These are phyloP conservation scores for Myripristis murdjan DNA, from an alignment of 2,797 vertebrate genomes.

Conservation along the genomic window DNA sequence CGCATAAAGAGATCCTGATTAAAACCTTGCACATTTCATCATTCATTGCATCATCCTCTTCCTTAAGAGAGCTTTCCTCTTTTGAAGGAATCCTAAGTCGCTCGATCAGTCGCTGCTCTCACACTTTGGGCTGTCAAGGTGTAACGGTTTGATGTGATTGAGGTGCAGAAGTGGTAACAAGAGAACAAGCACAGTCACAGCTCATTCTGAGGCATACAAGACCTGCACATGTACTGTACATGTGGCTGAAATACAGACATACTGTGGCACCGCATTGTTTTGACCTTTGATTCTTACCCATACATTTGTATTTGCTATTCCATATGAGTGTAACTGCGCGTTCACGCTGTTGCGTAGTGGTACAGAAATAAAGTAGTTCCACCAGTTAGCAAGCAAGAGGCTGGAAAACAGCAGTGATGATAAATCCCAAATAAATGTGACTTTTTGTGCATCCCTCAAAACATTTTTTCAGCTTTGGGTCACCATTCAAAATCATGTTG, in stretches of 20 bases:
- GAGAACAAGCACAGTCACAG: constrained; percentile 32
- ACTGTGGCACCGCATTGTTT: too few species aligned
- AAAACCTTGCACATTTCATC: constrained; percentile 65
- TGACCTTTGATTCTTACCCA: too few species aligned
- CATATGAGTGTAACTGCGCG: too few species aligned
- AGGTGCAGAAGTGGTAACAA: constrained; percentile 30
- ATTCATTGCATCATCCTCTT: constrained; percentile 12
- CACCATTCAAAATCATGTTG: too few species aligned
- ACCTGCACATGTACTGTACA: constrained; percentile 22
- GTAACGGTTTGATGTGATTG: constrained; percentile 30
- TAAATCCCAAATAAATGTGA: too few species aligned
- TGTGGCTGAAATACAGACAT: constrained; percentile 3
- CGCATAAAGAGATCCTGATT: constrained; percentile 59
- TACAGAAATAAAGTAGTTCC: too few species aligned
- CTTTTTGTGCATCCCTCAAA: too few species aligned
- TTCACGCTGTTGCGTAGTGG: too few species aligned
- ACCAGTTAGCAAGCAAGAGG: too few species aligned
- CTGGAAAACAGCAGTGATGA: too few species aligned
- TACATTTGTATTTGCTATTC: too few species aligned
- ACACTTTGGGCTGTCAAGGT: constrained; percentile 45
- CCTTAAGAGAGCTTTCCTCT: background rate
- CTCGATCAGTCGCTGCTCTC: constrained; percentile 8
- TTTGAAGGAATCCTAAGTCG: background rate
- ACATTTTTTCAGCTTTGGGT: too few species aligned
- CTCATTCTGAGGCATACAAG: constrained; percentile 23